Percentiles rank a stretch among this genome's conserved stretches.
These are phyloP conservation scores for Saguinus imperator DNA, from an alignment of 2,113 vertebrate species.

Conservation along the genomic window DNA sequence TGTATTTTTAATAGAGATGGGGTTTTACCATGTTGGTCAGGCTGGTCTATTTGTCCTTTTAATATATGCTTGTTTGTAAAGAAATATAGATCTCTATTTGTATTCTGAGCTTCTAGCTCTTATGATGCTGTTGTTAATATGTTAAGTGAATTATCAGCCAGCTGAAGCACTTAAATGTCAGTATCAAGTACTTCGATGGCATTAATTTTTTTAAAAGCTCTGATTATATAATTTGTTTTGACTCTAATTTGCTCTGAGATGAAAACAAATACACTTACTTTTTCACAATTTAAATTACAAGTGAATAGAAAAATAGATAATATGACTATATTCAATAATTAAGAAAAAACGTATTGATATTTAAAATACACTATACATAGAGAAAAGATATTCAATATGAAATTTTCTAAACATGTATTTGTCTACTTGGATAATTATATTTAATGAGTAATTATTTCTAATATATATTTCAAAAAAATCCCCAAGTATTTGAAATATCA, in stretches of 20 bases:
- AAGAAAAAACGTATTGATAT: not conserved
- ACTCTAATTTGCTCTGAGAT: constrained; percentile 48
- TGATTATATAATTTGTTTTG: constrained; percentile 61
- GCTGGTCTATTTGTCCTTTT: not conserved
- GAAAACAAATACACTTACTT: constrained; percentile 56
- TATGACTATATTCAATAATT: not conserved
- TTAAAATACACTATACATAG: not conserved
- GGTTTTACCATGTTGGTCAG: too few species aligned
- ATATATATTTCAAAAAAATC: not conserved
- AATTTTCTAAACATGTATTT: not conserved
- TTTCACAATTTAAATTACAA: constrained; percentile 41
- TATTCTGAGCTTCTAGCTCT: not conserved
- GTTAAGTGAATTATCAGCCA: constrained; percentile 37
- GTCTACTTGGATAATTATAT: not conserved
- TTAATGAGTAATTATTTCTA: not conserved
- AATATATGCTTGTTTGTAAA: not conserved
- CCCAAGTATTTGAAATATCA: not conserved
- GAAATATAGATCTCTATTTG: constrained; percentile 5
- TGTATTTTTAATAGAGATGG: too few species aligned
- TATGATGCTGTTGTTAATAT: constrained; percentile 34
- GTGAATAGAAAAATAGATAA: constrained; percentile 35
- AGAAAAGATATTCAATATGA: not conserved
- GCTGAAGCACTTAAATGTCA: constrained; percentile 67
- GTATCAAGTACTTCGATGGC: not conserved
- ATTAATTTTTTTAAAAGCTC: not conserved